Evolutionary conservation across 2,888 invertebrate species (phyloP).

Genomic region (Helicoverpa assulta): DNA sequence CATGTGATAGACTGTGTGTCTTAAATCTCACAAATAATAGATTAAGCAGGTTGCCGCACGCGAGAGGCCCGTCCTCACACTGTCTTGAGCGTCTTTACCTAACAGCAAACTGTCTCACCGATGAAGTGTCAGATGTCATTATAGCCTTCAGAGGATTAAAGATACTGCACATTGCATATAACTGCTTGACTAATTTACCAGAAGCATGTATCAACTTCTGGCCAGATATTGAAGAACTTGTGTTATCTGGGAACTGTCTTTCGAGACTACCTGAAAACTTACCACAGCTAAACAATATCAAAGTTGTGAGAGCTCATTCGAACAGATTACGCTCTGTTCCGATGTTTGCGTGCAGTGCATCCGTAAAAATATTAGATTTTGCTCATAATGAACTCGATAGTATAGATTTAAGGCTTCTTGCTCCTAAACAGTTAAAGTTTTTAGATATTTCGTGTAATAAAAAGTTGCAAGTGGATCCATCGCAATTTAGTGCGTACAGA

Average conservation of each 20-base stretch:
- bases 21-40: slow-evolving; percentile 95
- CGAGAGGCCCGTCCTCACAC: slow-evolving; percentile 91
- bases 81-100: slow-evolving; percentile 92
- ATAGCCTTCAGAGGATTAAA: slow-evolving; percentile 92
- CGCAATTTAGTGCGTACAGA: slow-evolving; percentile 94
- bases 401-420: slow-evolving; percentile 93
- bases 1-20: slow-evolving; percentile 91
- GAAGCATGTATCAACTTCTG: slow-evolving; percentile 94
- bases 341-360: slow-evolving; percentile 93
- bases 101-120: slow-evolving; percentile 94
- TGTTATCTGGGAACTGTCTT: slow-evolving; percentile 95
- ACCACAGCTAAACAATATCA: slow-evolving; percentile 92
- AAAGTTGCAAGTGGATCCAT: slow-evolving; percentile 95
- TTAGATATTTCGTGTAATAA: slow-evolving; percentile 96
- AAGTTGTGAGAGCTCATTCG: slow-evolving; percentile 95
- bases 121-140: slow-evolving; percentile 92
- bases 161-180: slow-evolving; percentile 94
- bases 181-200: slow-evolving; percentile 93
- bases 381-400: slow-evolving; percentile 96
- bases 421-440: slow-evolving; percentile 95
- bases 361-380: slow-evolving; percentile 94
- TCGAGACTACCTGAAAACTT: slow-evolving; percentile 94
- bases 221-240: slow-evolving; percentile 95
- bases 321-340: slow-evolving; percentile 94
- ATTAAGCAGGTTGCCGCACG: slow-evolving; percentile 92